Evolutionary conservation across 2,113 vertebrate species (phyloP), one percentile per base, ranked within the genome.

Genomic region (Lophura nycthemera): DNA sequence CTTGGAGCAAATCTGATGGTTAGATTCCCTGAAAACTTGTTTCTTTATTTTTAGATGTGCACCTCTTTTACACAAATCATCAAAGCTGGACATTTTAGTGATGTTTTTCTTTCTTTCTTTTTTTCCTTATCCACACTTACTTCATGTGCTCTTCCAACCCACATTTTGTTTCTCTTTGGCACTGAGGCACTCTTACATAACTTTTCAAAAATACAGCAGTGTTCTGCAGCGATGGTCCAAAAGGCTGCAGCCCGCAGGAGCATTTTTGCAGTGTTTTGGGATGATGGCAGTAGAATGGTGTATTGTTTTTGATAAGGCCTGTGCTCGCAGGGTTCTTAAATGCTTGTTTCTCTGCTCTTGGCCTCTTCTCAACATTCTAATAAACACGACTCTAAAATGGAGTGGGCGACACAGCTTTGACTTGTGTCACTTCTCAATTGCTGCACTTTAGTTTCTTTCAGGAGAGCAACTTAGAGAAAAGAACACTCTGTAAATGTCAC

Each of bases 161-260:
- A 64, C 88, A 25, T 88, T 95, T 94, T 93, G 30, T 92, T 89
- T 92, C 57, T 83, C 45, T 84, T 91, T 93, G 89, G 91, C 87
- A 95, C 71, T 29, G 67, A 78, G 32, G 64, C 1, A 12, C 66
- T 70, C 70, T 97, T 94, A 88, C 64, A 78, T 94, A 95, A 93
- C 63, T 94, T 90, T 72, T 91, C 40, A 92, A 89, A 93, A 95
- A 78, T 71, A 92, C 79, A 92, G 8, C 79, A 88, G 34, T 86
- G 64, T 91, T 92, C 73, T 78, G 47, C 83, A 69, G 32, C 54
- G 66, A 27, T 86, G 80, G 66, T 57, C 83, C 82, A 86, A 76
- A 91, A 88, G 78, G 75, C 92, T 90, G 14, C 63, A 90, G 76
- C 45, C 77, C 82, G 75, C 93, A 86, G 34, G 17, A 67, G 63